Conservation (phyloP, 2,113 vertebrate species). For the Tylochromis polylepis region DNA sequence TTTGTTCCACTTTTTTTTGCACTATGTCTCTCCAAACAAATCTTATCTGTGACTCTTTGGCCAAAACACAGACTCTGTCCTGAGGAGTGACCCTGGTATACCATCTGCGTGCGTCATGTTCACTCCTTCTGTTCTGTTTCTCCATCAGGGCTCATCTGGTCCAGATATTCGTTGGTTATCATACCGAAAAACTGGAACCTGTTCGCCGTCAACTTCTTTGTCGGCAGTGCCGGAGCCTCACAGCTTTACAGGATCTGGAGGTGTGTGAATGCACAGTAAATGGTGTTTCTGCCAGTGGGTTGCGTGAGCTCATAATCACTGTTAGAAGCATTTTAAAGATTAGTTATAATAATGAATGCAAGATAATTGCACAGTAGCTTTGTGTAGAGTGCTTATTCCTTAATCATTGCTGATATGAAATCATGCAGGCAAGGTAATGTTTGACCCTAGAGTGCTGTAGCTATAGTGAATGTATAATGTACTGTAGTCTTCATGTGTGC, state of each 20-base stretch:
- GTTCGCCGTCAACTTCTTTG: slow-evolving; percentile 95
- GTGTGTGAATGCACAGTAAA: slow-evolving; percentile 66
- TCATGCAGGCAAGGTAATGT: background rate
- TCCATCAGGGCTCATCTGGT: slow-evolving; percentile 94
- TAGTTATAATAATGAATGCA: background rate
- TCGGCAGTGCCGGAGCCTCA: slow-evolving; percentile 84
- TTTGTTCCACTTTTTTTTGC: slow-evolving; percentile 4
- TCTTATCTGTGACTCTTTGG: slow-evolving; percentile 24
- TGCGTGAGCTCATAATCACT: background rate
- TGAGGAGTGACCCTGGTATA: background rate
- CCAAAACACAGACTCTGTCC: slow-evolving; percentile 28
- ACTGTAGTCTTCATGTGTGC: background rate
- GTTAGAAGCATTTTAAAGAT: background rate
- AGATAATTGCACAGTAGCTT: background rate
- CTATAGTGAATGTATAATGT: background rate
- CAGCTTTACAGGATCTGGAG: slow-evolving; percentile 94
- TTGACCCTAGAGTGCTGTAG: background rate
- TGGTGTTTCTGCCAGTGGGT: background rate
- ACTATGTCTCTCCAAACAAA: slow-evolving; percentile 29
- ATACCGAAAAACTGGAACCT: slow-evolving; percentile 98
- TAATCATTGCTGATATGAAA: background rate
- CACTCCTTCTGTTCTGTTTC: background rate
- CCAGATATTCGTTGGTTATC: slow-evolving; percentile 96
- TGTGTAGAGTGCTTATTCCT: background rate
- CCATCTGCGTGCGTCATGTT: background rate